A percentile compares a stretch with the other conserved stretches of the same genome.
These are phyloP conservation scores for Indicator indicator DNA, from an alignment of 2,113 vertebrate genomes.

Conservation along the genomic window DNA sequence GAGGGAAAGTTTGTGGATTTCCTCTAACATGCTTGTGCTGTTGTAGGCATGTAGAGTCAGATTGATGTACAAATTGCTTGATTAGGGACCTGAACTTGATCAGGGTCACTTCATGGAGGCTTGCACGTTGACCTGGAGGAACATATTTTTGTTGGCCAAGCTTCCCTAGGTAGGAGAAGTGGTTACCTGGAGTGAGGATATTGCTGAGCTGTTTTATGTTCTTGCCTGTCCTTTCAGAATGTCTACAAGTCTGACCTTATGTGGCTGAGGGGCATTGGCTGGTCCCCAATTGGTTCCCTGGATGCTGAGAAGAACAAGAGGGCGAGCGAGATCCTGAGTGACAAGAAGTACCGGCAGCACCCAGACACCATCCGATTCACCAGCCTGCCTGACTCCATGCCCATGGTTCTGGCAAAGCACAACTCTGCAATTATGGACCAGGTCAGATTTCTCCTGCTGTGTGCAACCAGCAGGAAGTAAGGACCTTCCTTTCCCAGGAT, in stretches of 20 bases:
- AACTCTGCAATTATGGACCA: constrained; percentile 84
- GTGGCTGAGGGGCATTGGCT: constrained; percentile 84
- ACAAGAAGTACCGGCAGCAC: constrained; percentile 82
- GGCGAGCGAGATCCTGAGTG: constrained; percentile 80
- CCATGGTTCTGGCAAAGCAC: constrained; percentile 83
- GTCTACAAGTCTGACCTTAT: constrained; percentile 83
- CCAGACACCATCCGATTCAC: constrained; percentile 82
- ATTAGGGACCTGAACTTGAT: background rate
- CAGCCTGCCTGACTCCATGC: constrained; percentile 77
- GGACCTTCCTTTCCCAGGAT: no score
- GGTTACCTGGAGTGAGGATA: background rate
- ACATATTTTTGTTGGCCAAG: no score
- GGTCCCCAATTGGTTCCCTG: constrained; percentile 81
- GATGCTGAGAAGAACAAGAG: constrained; percentile 85
- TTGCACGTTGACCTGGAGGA: no score
- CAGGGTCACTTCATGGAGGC: no score
- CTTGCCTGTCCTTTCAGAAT: constrained; percentile 58
- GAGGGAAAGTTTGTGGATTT: background rate
- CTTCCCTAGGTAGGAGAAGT: background rate
- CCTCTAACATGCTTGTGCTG: background rate
- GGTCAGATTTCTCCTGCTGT: constrained; percentile 49
- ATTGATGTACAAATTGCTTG: background rate
- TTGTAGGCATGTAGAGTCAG: background rate
- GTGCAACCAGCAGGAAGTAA: no score
- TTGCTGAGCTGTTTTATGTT: no score